A percentile compares a stretch with the other conserved stretches of the same genome.
Conservation (phyloP, 1,140 invertebrate species). For the Neodiprion virginianus region DNA sequence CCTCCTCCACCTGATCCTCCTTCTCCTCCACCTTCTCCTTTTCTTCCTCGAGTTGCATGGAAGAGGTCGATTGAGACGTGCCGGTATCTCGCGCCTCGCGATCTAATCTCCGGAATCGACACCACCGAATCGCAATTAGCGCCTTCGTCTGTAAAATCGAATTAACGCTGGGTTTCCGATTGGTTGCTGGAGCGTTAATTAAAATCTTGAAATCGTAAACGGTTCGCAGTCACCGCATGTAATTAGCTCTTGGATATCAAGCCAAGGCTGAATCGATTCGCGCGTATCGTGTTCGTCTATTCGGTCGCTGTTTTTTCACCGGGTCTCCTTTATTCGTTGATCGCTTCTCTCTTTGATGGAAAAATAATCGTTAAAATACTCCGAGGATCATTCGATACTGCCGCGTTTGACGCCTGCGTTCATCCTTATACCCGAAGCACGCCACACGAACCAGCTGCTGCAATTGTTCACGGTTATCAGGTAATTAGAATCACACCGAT, state of each 20-base stretch:
- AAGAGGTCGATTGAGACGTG: constrained; percentile 1
- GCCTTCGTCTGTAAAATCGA: constrained; percentile 3
- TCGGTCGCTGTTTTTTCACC: background rate
- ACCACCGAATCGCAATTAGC: constrained; percentile 4
- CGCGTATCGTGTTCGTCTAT: background rate
- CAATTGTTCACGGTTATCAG: background rate
- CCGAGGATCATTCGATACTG: background rate
- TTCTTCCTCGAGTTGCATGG: background rate
- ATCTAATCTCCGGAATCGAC: constrained; percentile 1
- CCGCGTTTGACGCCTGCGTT: background rate
- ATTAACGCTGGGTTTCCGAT: constrained; percentile 3
- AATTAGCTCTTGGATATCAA: background rate
- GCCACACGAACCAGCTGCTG: background rate
- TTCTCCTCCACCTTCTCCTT: constrained; percentile 32
- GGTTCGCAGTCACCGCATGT: background rate
- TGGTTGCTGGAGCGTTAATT: background rate
- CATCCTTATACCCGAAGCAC: background rate
- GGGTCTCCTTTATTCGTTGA: background rate
- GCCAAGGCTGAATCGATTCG: background rate
- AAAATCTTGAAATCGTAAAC: constrained; percentile 2
- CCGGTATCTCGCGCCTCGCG: background rate
- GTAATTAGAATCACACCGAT: constrained; percentile 5
- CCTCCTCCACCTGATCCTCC: background rate
- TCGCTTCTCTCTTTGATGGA: background rate
- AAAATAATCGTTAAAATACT: background rate